phyloP scores from a whole-genome alignment of 2,113 vertebrate species.

The Pomatostomus ruficeps region DNA sequence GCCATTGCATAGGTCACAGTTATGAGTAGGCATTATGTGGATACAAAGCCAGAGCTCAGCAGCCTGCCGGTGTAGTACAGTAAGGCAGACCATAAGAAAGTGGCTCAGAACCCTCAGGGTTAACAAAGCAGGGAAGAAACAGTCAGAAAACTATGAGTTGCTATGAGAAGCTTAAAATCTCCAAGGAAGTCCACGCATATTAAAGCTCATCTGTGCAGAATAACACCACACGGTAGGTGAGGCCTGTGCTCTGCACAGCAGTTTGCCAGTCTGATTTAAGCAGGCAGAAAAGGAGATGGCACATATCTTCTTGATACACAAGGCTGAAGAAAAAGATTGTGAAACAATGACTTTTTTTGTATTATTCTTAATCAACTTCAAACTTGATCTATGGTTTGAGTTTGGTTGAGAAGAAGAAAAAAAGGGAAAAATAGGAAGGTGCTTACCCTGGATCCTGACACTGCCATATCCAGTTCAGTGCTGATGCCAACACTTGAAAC shows the following conservation, averaged over 20 bases:
- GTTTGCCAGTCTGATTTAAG: not conserved
- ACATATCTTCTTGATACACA: fast-evolving
- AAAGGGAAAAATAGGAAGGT: not conserved
- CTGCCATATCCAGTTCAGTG: constrained; percentile 94
- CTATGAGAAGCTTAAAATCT: not conserved
- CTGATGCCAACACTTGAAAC: constrained; percentile 90
- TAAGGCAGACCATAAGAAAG: not conserved
- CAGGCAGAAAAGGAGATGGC: not conserved
- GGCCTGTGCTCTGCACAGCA: not conserved
- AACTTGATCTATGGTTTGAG: not conserved
- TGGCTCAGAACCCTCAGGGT: not conserved
- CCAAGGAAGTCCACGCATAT: not conserved
- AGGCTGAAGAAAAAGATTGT: not conserved
- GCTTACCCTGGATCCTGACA: constrained; percentile 89
- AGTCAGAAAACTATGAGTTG: not conserved
- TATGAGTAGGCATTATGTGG: not conserved
- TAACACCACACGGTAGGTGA: not conserved
- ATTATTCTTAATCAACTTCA: not conserved
- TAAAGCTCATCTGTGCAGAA: not conserved
- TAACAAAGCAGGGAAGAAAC: not conserved
- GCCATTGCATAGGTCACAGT: not conserved
- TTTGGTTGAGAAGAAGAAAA: not conserved
- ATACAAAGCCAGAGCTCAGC: not conserved
- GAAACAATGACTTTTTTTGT: not conserved
- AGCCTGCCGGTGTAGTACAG: not conserved